A percentile compares a stretch with the other conserved stretches of the same genome.
Conservation (phyloP, 2,888 invertebrate genomes). For the Sarcophaga caerulescens region DNA sequence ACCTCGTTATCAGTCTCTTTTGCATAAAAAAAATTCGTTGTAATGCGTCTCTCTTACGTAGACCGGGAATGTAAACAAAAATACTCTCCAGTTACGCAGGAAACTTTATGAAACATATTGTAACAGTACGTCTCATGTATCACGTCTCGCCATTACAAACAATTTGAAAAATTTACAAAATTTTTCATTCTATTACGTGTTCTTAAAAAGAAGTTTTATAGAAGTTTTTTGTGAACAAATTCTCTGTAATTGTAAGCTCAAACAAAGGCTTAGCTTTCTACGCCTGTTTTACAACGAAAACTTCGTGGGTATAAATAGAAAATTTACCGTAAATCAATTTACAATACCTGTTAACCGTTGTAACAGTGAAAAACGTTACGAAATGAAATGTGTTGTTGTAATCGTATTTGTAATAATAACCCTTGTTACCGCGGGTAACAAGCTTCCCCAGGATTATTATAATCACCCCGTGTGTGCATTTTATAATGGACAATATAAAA, state of each 20-base stretch:
- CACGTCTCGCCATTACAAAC: conserved; percentile 24
- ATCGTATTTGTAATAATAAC: conserved; percentile 26
- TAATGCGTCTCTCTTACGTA: neutral
- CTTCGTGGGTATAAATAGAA: conserved; percentile 46
- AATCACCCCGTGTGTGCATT: conserved; percentile 38
- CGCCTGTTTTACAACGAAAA: neutral
- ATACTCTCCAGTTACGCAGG: no score
- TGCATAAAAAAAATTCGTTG: neutral
- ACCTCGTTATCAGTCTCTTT: neutral
- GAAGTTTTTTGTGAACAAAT: neutral
- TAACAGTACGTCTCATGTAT: neutral
- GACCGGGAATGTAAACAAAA: no score
- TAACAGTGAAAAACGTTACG: neutral
- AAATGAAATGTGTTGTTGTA: conserved; percentile 41
- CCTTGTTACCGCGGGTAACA: neutral
- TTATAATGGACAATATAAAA: conserved; percentile 8
- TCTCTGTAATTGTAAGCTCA: conserved; percentile 6
- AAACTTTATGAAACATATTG: no score
- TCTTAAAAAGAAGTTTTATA: neutral
- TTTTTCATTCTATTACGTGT: conserved; percentile 46
- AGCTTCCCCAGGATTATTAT: conserved; percentile 36
- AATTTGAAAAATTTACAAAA: conserved; percentile 40
- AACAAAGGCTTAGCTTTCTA: conserved; percentile 33
- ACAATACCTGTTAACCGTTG: conserved; percentile 17
- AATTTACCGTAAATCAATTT: neutral